phyloP scores from a whole-genome alignment of 2,113 vertebrate genomes.

The Patagioenas fasciata region DNA sequence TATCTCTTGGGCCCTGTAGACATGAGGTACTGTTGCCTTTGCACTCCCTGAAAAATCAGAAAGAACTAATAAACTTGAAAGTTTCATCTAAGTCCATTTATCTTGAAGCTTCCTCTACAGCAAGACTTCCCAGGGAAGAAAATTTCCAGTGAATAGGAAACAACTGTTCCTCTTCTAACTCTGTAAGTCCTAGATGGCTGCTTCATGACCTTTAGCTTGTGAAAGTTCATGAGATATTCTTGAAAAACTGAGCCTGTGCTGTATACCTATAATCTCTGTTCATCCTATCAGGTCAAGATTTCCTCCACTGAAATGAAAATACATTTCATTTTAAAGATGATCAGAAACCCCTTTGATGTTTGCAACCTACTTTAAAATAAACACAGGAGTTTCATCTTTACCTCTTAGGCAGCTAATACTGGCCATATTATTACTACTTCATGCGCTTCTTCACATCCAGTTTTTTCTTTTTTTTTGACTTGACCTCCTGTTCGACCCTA shows the following conservation, averaged over 20 bases:
- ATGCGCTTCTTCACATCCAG: not conserved
- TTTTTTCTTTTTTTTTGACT: not conserved
- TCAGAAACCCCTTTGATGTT: not conserved
- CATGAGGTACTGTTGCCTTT: not conserved
- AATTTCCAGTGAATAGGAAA: not conserved
- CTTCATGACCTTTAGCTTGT: not conserved
- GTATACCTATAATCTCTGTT: not conserved
- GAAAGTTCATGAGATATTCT: not conserved
- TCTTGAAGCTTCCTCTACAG: not conserved
- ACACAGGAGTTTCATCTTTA: not conserved
- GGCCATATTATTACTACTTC: not conserved
- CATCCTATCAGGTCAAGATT: not conserved
- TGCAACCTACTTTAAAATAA: constrained; percentile 10
- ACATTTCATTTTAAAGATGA: not conserved
- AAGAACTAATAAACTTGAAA: not conserved
- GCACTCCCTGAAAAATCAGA: not conserved
- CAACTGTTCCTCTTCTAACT: not conserved
- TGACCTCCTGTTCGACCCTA: constrained; percentile 53
- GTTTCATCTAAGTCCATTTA: not conserved
- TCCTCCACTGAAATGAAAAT: not conserved
- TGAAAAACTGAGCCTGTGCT: not conserved
- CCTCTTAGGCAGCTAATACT: not conserved
- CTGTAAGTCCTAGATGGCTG: not conserved
- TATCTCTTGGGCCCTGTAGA: not conserved
- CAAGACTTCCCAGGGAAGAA: not conserved